Base-by-base conservation (phyloP, 2,113 vertebrate genomes). In the Mormoops blainvillei region DNA sequence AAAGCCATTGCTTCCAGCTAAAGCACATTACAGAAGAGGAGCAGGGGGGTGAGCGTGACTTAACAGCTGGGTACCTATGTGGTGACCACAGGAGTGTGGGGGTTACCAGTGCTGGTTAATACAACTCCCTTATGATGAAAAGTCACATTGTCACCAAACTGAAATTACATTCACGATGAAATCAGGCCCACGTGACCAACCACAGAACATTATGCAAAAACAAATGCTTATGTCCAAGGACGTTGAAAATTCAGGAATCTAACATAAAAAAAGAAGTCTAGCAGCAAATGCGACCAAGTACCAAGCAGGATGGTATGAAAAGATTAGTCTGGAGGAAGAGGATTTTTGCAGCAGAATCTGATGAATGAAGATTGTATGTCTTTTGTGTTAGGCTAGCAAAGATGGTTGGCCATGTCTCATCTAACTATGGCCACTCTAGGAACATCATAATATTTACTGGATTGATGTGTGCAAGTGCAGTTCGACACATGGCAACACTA, bases 381-480 rank as follows among this genome's bases (percentile, higher is more conserved):
- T 92, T 94, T 63, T 52, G 45, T 76, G 89, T 96, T 38, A 38
- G 38, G 56, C 45, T 81, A 77, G 52, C 12, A 61, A 68, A 33
- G 2, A 2, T n/a, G 43, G 20, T 31, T 80, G 48, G 63, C 41
- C 38, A 52, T 36, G 48, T 43, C 22, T 68, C 36, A 61, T 18
- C 54, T 93, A 61, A 65, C 36, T 24, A 82, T 33, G 58, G 36
- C 2, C 43, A 54, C 33, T 92, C 45, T 61, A 48, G 84, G 67
- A 89, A 71, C 33, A 54, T 43, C 70, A 43, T 2, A 36, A 43
- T 36, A 74, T 11, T 22, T 6, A 81, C 28, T 24, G 12, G 26
- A n/a, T 38, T 73, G 45, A 48, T 38, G 5, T 65, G 36, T 31
- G 38, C 33, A 7, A 88, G 10, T 36, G 1, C 28, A 63, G 36